Percentiles rank a stretch among this genome's conserved stretches.
Evolutionary conservation across 2,797 vertebrate species (phyloP).

Genomic region (Novumbra hubbsi): DNA sequence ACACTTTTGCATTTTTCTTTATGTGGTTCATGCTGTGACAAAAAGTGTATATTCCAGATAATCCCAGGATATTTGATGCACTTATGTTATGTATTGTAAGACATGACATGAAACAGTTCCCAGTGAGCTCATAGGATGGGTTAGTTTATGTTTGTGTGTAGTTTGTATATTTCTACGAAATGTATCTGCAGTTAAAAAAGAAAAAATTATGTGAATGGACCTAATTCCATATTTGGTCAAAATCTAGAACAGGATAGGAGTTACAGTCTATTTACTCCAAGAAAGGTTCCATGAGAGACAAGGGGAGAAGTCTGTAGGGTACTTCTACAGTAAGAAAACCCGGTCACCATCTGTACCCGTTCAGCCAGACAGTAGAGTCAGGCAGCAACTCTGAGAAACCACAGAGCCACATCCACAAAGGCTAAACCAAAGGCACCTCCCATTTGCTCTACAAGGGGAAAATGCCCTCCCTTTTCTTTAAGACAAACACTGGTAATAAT

Average conservation of each 20-base stretch:
- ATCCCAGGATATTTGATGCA: too few relatives aligned
- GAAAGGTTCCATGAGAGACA: constrained; percentile 5
- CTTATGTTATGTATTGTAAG: too few relatives aligned
- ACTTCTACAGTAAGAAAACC: constrained; percentile 49
- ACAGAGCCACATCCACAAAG: constrained; percentile 52
- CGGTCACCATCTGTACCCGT: constrained; percentile 75
- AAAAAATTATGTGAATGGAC: background rate
- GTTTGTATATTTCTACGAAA: background rate
- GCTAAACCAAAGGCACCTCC: constrained; percentile 22
- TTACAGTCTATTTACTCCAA: background rate
- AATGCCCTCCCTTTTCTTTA: background rate
- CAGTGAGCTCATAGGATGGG: background rate
- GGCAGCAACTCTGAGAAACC: constrained; percentile 70
- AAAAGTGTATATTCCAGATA: too few relatives aligned
- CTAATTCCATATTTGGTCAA: background rate
- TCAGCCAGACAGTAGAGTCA: constrained; percentile 73
- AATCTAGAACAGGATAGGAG: background rate
- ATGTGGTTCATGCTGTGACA: too few relatives aligned
- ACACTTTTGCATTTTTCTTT: too few relatives aligned
- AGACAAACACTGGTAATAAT: background rate
- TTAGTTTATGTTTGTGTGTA: background rate
- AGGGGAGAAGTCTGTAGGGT: background rate
- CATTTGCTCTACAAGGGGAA: constrained; percentile 5
- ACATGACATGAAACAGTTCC: too few relatives aligned
- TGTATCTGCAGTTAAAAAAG: background rate